phyloP scores from a whole-genome alignment of 2,113 vertebrate genomes.

The human region GRCh38 chr2:70329001-70329500 shows the following conservation, averaged over 20 bases:
- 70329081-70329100: background rate
- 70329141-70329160: background rate
- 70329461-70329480: background rate
- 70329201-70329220: background rate
- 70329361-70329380: background rate
- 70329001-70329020: background rate
- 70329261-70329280: conserved; percentile 54
- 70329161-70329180: background rate
- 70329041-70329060: conserved; percentile 7
- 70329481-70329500: background rate
- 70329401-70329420: background rate
- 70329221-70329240: conserved; percentile 42
- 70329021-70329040: background rate
- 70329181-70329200: background rate
- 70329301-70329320: background rate
- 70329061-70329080: conserved; percentile 27
- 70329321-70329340: background rate
- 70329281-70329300: background rate
- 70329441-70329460: background rate
- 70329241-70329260: conserved; percentile 3
- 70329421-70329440: background rate
- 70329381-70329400: background rate
- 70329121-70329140: conserved; percentile 40
- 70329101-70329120: conserved; percentile 39
- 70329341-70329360: background rate